Evolutionary conservation across 1,140 invertebrate species (phyloP), one percentile per base, ranked within the genome.

Genomic region (Centruroides sculpturatus): DNA sequence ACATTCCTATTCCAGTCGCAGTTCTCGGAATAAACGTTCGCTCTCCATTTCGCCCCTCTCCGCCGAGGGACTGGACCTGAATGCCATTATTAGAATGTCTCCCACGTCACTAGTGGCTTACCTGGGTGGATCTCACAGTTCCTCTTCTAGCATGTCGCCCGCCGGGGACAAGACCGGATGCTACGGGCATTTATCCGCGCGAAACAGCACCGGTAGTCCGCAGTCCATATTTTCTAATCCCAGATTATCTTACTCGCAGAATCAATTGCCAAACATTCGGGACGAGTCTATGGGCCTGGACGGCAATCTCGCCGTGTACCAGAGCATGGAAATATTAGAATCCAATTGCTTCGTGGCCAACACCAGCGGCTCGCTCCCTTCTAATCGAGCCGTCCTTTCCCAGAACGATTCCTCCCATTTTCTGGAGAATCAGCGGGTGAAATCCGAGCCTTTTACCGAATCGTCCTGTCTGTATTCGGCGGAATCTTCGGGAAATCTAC

Each of bases 21-120:
- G 59, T 35, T 64, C 63, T 47, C 57, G 63, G 53, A 64, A 61
- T 41, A 98, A 97, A 71, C 78, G 93, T 54, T 91, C 92, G 0
- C 77, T 95, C 0, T 95, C 92, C 54, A 90, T 89, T 72, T 96
- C 92, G 11, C 92, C 93, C 0, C 93, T 95, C 68, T 92, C 91
- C 0, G 69, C 71, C 3, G 92, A 96, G 72, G 89, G 88, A 10
- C 82, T 95, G 69, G 92, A 96, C 72, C 85, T 98, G 68, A 91
- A 90, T 69, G 92, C 91, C 56, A 87, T 96, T 79, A 95, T 97
- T 67, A 81, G 92, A 63, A 91, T 92, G 67, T 96, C 92, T 11
- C 93, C 92, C 0, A 94, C 92, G 66, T 94, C 91, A 48, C 74
- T 97, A 60, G 86, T 87, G 34, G 89, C 89, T n/a, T 84, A 92